Percentiles rank a stretch among this genome's conserved stretches.
These are phyloP conservation scores for Leuctra nigra DNA, from an alignment of 2,888 invertebrate genomes.

Conservation along the genomic window DNA sequence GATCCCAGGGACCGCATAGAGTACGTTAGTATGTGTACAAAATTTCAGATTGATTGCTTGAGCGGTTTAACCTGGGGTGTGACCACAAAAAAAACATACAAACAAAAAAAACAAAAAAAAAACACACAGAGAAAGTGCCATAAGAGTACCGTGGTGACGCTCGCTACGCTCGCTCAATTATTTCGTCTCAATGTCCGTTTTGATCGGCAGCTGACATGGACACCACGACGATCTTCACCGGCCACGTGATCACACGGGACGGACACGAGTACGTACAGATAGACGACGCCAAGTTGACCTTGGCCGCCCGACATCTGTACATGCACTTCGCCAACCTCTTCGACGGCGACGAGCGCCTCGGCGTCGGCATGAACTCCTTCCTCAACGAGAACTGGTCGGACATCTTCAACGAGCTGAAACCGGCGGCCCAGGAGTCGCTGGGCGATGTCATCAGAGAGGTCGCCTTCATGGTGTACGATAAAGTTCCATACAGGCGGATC, in stretches of 20 bases:
- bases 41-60: no score
- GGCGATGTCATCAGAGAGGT: no score
- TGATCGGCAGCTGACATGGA: constrained; percentile 19
- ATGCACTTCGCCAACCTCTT: constrained; percentile 12
- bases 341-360: constrained; percentile 34
- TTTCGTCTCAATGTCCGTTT: no score
- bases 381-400: constrained; percentile 9
- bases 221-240: constrained; percentile 27
- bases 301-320: constrained; percentile 3
- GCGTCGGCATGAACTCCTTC: background rate
- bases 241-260: constrained; percentile 34
- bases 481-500: background rate
- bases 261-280: constrained; percentile 14
- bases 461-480: background rate
- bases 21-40: no score
- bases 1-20: no score
- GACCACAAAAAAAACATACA: no score
- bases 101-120: no score
- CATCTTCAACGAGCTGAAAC: background rate
- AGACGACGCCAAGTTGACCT: background rate
- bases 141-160: no score
- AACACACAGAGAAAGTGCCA: no score
- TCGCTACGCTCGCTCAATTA: no score
- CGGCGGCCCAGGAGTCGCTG: background rate
- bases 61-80: no score